Evolutionary conservation across 2,113 vertebrate genomes (phyloP), one percentile per base, ranked within the genome.

Genomic region (Apaloderma vittatum): DNA sequence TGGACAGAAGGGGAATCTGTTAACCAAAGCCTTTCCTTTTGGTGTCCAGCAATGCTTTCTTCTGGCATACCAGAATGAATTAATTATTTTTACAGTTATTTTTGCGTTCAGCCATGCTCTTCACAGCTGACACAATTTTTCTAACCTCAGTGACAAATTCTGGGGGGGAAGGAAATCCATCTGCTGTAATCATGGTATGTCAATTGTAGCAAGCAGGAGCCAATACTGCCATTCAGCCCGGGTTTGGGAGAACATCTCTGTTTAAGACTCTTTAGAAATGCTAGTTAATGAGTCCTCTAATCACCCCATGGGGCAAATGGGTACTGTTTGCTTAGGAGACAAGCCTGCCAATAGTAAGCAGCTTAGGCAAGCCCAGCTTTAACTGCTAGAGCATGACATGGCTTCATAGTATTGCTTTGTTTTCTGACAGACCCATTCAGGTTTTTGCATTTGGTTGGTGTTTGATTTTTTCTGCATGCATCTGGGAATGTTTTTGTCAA

Each of bases 251-350:
- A 66, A 2, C 21, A 21, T 6, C 23, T 86, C 59, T 77, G 17
- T 45, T 48, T 20, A 30, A 49, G 24, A 20, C 1, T 1, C 5
- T 83, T 66, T n/a, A 46, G 68, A 71, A 83, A 91, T 0, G 0
- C 17, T 8, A 26, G 6, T n/a, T 71, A 70, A 57, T 29, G 37
- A 86, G 55, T 22, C 15, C 3, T 20, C n/a, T 9, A 58, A 17
- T 14, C 30, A 34, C 5, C 55, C 43, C 29, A n/a, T 48, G 19
- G 36, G 45, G 30, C 13, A 83, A 70, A 59, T 13, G n/a, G 15
- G 12, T 43, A 6, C 29, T 37, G 5, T 51, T 74, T 80, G 16
- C 51, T 37, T 63, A 30, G 51, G 27, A 84, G 27, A 70, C 9
- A 52, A 80, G 36, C 43, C 21, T 83, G 32, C 30, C 24, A 49